Evolutionary conservation across 1,140 invertebrate genomes (phyloP), one percentile per base, ranked within the genome.

Genomic region (Drosophila sucinea): DNA sequence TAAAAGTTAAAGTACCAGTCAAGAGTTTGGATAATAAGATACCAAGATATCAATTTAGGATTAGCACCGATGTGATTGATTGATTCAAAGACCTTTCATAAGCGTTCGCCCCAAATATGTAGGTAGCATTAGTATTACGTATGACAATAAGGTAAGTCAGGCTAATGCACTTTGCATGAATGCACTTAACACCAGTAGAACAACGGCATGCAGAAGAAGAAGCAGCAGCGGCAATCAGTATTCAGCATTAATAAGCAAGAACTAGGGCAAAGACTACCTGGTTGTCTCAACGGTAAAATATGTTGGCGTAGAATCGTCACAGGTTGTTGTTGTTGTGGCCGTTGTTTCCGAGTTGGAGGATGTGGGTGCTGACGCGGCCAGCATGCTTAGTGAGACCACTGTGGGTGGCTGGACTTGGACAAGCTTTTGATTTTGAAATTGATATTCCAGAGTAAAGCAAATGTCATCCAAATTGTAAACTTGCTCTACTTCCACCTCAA

Each of bases 401-500:
- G 81, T 90, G 4, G 90, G 87, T 17, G 90, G 90, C 61, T 90
- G 90, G 23, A 91, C 90, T 73, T 91, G 90, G 61, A 91, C 87
- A 25, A 91, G 70, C 56, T 91, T 89, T 64, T 91, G 84, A 72
- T 91, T 81, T 72, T 91, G 70, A 64, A 86, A 89, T 35, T 90
- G 79, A 61, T 91, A 91, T 69, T 91, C 90, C 72, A 91, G 76
- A 32, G 82, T 87, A 56, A 91, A 90, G 69, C 87, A 91, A 73
- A 91, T 91, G 41, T 90, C 79, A 55, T 90, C 86, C 55, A 87
- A 32, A 69, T 90, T 90, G 11, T 80, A 79, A 17, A 85, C 73
- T 60, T 77, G 35, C 30, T 77, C 74, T 57, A 70, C 80, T 29
- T 74, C 44, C 35, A 73, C 73, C 1, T 27, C 44, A 23, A 74